A percentile compares a stretch with the other conserved stretches of the same genome.
Conservation (phyloP, 1,140 invertebrate species). For the Paramacrobiotus metropolitanus region DNA sequence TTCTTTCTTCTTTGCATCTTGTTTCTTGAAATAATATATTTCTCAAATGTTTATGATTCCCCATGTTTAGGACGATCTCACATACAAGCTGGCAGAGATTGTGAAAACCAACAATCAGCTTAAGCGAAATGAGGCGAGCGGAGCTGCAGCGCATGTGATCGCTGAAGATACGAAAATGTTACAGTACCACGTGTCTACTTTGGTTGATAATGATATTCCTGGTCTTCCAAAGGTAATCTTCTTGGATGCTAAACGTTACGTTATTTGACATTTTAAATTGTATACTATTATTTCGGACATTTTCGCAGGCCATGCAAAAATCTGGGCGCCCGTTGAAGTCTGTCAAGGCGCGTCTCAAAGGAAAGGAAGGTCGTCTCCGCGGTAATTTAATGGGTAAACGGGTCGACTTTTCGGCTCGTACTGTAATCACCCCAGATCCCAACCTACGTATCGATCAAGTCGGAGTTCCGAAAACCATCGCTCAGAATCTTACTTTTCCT, state of each 20-base stretch:
- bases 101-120: constrained; percentile 97
- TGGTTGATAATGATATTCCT: constrained; percentile 96
- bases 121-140: constrained; percentile 73
- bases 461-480: constrained; percentile 88
- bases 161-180: constrained; percentile 90
- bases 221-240: constrained; percentile 55
- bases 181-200: constrained; percentile 92
- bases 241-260: background rate
- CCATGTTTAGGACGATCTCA: constrained; percentile 97
- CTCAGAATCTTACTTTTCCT: constrained; percentile 96
- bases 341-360: constrained; percentile 50
- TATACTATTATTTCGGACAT: constrained; percentile 10
- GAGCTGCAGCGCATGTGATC: constrained; percentile 87
- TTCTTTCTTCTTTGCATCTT: too few species aligned
- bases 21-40: too few species aligned
- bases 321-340: constrained; percentile 95
- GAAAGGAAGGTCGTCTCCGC: constrained; percentile 89
- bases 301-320: constrained; percentile 68
- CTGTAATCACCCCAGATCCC: constrained; percentile 97
- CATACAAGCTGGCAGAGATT: constrained; percentile 93
- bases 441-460: constrained; percentile 96
- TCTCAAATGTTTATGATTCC: too few species aligned
- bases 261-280: background rate
- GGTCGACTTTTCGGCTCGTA: constrained; percentile 96
- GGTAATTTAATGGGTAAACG: constrained; percentile 99